Evolutionary conservation across 2,113 vertebrate genomes (phyloP).

Genomic region (Manacus vitellinus): DNA sequence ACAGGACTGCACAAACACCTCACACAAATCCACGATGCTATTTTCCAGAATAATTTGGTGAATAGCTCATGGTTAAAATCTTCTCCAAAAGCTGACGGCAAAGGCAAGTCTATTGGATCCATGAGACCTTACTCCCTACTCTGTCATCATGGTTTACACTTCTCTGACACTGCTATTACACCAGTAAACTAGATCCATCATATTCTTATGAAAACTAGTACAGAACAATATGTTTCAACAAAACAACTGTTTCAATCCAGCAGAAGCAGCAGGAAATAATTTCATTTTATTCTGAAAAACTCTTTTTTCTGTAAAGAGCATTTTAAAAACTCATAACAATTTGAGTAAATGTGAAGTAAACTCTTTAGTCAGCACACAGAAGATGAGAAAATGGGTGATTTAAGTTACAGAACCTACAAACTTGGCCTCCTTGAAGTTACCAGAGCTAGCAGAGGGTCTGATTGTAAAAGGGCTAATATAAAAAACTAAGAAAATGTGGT

Average conservation of each 20-base stretch:
- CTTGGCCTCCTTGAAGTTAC: conserved; percentile 24
- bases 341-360: conserved; percentile 38
- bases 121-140: neutral
- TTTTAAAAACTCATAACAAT: conserved; percentile 48
- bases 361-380: conserved; percentile 52
- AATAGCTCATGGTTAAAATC: neutral
- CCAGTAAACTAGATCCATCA: neutral
- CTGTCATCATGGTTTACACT: neutral
- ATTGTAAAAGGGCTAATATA: conserved; percentile 18
- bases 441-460: conserved; percentile 1
- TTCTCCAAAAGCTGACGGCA: neutral
- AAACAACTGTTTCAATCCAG: conserved; percentile 47
- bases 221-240: conserved; percentile 40
- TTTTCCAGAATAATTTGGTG: neutral
- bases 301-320: neutral
- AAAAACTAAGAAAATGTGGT: neutral
- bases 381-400: conserved; percentile 65
- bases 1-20: neutral
- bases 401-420: conserved; percentile 30
- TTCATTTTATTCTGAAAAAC: neutral
- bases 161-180: neutral
- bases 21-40: neutral
- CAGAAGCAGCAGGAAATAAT: conserved; percentile 52
- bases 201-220: neutral
- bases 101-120: neutral